Base-by-base conservation (phyloP, 2,888 invertebrate genomes). In the Steinernema carpocapsae region DNA sequence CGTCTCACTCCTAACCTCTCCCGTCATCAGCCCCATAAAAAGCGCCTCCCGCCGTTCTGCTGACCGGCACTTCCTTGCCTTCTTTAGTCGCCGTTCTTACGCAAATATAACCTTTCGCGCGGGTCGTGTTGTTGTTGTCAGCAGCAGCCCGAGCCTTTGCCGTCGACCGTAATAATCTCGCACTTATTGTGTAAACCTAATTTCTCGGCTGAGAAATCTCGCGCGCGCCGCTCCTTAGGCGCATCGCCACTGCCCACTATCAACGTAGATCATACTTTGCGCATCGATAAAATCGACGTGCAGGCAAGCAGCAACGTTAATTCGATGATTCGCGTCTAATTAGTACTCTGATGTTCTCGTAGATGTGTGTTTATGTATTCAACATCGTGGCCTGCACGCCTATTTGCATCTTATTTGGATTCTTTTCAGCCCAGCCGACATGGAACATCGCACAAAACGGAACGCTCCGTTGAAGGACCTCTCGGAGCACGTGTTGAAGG, bases 381-480 rank as follows among this genome's bases (percentile, higher is more conserved):
- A 19, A 48, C 48, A 14, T n/a, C 17, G 48, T n/a, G 6, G 29
- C 17, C 64, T 12, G 29, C 64, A 32, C 64, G 64, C 64, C 64
- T 64, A 64, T 64, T 64, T 64, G 64, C 64, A 29, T 64, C 14
- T 17, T n/a, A 14, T 26, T 64, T 64, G 64, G 7, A 6, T 29
- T 64, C 32, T 26, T 64, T 64, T 26, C 64, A 64, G 64, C 37
- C 29, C 70, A 3, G 26, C 26, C 71, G 75, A 74, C 43, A 79
- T 79, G 79, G 79, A 79, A 43, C 79, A 79, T 64, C 76, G 79
- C 32, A 79, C 79, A 14, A 64, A 81, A 37, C 76, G 74, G 73
- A 19, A 72, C 17, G 71, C 71, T 26, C 51, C 71, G 29, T 29
- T 26, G 46, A 46, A 71, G 48, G 71, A 71, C 46, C 52, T 42